Evolutionary conservation across 2,113 vertebrate genomes (phyloP).

Genomic region (Heterocephalus glaber): DNA sequence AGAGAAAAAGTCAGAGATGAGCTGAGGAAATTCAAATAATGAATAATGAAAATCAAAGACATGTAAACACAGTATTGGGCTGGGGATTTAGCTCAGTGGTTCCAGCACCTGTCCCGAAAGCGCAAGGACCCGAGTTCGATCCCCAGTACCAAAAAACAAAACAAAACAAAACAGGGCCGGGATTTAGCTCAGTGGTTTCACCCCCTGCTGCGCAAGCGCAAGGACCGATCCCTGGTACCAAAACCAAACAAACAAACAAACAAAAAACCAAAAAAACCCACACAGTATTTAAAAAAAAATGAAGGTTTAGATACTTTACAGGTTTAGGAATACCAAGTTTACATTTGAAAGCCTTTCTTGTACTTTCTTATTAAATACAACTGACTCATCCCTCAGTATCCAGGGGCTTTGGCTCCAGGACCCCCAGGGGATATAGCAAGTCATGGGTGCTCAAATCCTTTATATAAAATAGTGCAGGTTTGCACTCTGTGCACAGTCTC

Average conservation of each 20-base stretch:
- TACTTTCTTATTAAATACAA: neutral
- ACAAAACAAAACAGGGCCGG: too few species aligned
- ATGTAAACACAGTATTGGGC: constrained; percentile 3
- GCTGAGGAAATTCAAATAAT: constrained; percentile 38
- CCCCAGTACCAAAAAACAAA: too few species aligned
- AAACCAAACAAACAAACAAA: too few species aligned
- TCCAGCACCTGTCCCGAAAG: too few species aligned
- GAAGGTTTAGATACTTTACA: neutral
- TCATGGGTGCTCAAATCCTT: neutral
- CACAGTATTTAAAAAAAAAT: neutral
- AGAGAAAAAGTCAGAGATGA: neutral
- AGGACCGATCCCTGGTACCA: too few species aligned
- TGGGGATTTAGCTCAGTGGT: too few species aligned
- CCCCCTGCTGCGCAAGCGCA: too few species aligned
- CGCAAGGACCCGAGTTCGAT: too few species aligned
- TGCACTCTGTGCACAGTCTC: neutral
- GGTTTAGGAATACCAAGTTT: constrained; percentile 34
- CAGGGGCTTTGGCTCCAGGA: neutral
- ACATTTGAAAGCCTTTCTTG: constrained; percentile 25
- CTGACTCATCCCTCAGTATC: neutral
- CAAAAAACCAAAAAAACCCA: too few species aligned
- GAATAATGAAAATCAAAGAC: neutral
- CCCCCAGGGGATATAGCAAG: neutral
- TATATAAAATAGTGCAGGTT: neutral
- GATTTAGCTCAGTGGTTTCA: too few species aligned